These are phyloP conservation scores for Leucophora obtusa DNA, from an alignment of 2,888 invertebrate genomes.

Conservation along the genomic window DNA sequence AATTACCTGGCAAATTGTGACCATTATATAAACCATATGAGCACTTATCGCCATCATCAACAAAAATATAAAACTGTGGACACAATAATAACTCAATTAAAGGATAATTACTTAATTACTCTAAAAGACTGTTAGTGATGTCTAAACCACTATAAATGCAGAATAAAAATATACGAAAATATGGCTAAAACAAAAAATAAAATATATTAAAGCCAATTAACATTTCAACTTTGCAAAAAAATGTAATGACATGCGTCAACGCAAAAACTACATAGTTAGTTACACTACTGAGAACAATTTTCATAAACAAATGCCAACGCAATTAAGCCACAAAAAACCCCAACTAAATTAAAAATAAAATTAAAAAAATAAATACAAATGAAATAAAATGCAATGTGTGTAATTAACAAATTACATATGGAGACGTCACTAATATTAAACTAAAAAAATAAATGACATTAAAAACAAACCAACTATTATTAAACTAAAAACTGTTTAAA, in stretches of 20 bases:
- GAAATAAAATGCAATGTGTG: slow-evolving; percentile 49
- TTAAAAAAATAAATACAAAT: slow-evolving; percentile 19
- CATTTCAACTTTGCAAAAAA: slow-evolving; percentile 62
- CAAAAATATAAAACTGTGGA: slow-evolving; percentile 11
- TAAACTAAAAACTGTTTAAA: slow-evolving; percentile 18
- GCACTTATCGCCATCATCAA: slow-evolving; percentile 35
- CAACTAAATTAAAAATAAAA: slow-evolving; percentile 16
- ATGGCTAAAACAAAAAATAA: background rate
- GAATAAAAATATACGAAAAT: slow-evolving; percentile 1
- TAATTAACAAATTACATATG: slow-evolving; percentile 60
- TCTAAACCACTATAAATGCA: slow-evolving; percentile 30
- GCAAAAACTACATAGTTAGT: slow-evolving; percentile 13
- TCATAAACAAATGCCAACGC: slow-evolving; percentile 41
- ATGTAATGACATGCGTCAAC: slow-evolving; percentile 63
- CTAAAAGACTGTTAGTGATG: slow-evolving; percentile 32
- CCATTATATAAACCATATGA: slow-evolving; percentile 46
- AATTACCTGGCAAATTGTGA: slow-evolving; percentile 46
- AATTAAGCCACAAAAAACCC: slow-evolving; percentile 4
- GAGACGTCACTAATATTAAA: slow-evolving; percentile 46
- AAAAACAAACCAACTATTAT: slow-evolving; percentile 28
- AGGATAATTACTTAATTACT: slow-evolving; percentile 58
- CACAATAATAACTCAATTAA: slow-evolving; percentile 62
- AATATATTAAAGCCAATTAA: slow-evolving; percentile 57
- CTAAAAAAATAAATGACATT: slow-evolving; percentile 32
- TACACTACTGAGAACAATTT: background rate